Evolutionary conservation across 2,888 invertebrate genomes (phyloP).

Genomic region (Clunio marinus): DNA sequence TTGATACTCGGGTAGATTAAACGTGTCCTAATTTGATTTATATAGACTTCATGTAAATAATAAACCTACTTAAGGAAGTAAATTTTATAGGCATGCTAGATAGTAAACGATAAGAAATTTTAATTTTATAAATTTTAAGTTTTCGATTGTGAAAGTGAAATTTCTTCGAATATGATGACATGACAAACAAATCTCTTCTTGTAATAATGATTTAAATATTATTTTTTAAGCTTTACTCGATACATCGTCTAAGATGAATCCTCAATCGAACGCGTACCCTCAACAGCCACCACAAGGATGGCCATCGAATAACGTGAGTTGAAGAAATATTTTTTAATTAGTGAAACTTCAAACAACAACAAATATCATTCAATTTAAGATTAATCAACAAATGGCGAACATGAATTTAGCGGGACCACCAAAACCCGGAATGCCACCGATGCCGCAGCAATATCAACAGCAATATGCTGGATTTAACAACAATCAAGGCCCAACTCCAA

Average conservation of each 20-base stretch:
- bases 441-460: slow-evolving; percentile 43
- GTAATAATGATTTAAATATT: not conserved
- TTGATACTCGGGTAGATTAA: no score
- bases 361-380: slow-evolving; percentile 6
- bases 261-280: not conserved
- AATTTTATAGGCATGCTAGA: no score
- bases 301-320: slow-evolving; percentile 25
- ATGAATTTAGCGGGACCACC: slow-evolving; percentile 39
- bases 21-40: slow-evolving; percentile 9
- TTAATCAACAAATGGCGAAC: slow-evolving; percentile 39
- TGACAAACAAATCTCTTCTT: not conserved
- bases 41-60: not conserved
- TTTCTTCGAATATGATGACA: slow-evolving; percentile 30
- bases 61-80: no score
- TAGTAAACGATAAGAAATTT: no score
- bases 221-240: not conserved
- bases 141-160: slow-evolving; percentile 25
- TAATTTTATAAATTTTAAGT: no score
- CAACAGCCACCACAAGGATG: slow-evolving; percentile 2
- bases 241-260: slow-evolving; percentile 20
- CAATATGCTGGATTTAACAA: not conserved
- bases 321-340: not conserved
- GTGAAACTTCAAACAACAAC: not conserved
- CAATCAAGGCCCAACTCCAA: not conserved
- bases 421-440: slow-evolving; percentile 44